Percentiles rank a stretch among this genome's conserved stretches.
Evolutionary conservation across 2,113 vertebrate species (phyloP).

Genomic region (Barnardius zonarius): DNA sequence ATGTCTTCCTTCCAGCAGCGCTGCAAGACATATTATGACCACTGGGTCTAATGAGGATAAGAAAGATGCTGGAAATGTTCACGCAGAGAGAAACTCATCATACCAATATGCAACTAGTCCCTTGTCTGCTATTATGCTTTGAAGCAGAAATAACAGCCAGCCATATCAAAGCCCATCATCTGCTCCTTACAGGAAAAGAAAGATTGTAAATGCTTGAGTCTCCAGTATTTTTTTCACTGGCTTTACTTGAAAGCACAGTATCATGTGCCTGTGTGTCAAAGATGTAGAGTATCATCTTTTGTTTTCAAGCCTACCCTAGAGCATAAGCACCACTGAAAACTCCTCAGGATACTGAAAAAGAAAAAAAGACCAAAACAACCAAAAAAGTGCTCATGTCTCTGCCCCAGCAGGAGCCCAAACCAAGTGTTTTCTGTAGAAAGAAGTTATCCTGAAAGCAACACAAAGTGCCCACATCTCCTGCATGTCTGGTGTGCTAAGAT

Average conservation of each 20-base stretch:
- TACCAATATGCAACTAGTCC: neutral
- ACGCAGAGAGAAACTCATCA: rapidly evolving
- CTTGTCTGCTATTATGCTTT: neutral
- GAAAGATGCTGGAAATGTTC: neutral
- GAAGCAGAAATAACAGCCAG: neutral
- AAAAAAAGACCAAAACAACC: neutral
- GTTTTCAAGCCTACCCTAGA: neutral
- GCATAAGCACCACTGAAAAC: neutral
- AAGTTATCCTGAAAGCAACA: neutral
- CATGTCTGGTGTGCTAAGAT: neutral
- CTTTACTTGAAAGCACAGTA: neutral
- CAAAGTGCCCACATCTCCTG: neutral
- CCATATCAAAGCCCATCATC: neutral
- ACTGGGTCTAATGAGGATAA: neutral
- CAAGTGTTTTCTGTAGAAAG: neutral
- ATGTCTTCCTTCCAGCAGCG: rapidly evolving
- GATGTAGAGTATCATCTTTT: neutral
- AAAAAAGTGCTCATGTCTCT: neutral
- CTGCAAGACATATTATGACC: neutral
- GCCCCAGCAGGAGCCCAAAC: neutral
- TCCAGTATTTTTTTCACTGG: neutral
- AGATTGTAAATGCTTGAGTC: neutral
- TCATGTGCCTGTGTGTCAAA: neutral
- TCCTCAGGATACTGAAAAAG: neutral
- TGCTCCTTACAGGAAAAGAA: rapidly evolving